Evolutionary conservation across 1,140 invertebrate species (phyloP).

Genomic region (Ectropis grisescens): DNA sequence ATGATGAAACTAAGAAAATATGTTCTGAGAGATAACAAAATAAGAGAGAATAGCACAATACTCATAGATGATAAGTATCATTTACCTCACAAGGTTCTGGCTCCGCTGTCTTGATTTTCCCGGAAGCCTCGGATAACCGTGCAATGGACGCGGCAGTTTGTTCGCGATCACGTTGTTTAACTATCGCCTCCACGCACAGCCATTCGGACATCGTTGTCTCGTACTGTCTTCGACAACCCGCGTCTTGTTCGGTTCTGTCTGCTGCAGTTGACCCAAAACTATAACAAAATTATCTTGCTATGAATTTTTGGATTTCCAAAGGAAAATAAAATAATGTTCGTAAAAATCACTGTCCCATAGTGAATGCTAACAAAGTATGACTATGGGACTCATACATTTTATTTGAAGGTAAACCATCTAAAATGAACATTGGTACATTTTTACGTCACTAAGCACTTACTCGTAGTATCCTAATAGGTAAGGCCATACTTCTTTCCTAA

Average conservation of each 20-base stretch:
- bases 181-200: slow-evolving; percentile 93
- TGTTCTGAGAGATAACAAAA: no score
- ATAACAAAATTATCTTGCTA: slow-evolving; percentile 5
- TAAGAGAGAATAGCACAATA: no score
- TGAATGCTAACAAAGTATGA: no score
- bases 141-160: slow-evolving; percentile 76
- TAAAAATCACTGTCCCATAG: no score
- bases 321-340: no score
- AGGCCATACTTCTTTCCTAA: slow-evolving; percentile 91
- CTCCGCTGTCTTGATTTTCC: slow-evolving; percentile 26
- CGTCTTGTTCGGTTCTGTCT: slow-evolving; percentile 78
- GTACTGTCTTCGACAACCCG: slow-evolving; percentile 79
- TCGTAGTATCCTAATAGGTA: slow-evolving; percentile 90
- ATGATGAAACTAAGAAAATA: no score
- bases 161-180: slow-evolving; percentile 86
- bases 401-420: no score
- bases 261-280: slow-evolving; percentile 80
- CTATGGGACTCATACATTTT: no score
- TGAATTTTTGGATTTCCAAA: no score
- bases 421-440: no score
- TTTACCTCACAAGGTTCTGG: slow-evolving; percentile 45
- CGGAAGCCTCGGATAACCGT: slow-evolving; percentile 70
- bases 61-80: no score
- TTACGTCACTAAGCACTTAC: no score
- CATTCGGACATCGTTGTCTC: slow-evolving; percentile 95